These are phyloP conservation scores for Ophioninae sp. DNA, from an alignment of 2,888 invertebrate genomes.

Conservation along the genomic window DNA sequence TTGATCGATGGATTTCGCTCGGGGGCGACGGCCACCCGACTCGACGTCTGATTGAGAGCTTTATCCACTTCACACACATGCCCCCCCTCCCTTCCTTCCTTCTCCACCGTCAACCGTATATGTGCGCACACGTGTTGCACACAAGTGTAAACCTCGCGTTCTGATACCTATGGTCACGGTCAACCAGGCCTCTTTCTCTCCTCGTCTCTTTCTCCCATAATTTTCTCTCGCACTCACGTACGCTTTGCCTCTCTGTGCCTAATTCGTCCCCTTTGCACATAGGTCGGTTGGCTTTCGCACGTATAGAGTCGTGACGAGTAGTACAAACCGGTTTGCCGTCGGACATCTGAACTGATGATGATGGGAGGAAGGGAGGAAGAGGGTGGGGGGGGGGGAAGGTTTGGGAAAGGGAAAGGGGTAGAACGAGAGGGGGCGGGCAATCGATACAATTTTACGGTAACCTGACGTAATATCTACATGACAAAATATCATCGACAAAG, in stretches of 20 bases:
- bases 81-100: neutral
- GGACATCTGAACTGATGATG: conserved; percentile 20
- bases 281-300: conserved; percentile 42
- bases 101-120: neutral
- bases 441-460: too few species aligned
- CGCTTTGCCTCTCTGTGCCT: conserved; percentile 5
- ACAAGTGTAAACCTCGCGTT: conserved; percentile 18
- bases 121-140: conserved; percentile 8
- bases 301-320: conserved; percentile 33
- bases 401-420: neutral
- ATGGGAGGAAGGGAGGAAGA: neutral
- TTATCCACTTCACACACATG: conserved; percentile 60
- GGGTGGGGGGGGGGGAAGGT: too few species aligned
- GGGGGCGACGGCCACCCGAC: conserved; percentile 73
- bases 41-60: conserved; percentile 79
- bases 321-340: conserved; percentile 38
- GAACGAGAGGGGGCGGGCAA: neutral
- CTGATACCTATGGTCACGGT: conserved; percentile 22
- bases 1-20: conserved; percentile 80
- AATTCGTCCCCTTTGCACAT: conserved; percentile 34
- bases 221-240: conserved; percentile 20
- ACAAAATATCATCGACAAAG: too few species aligned
- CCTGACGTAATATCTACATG: too few species aligned
- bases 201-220: conserved; percentile 3
- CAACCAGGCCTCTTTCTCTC: conserved; percentile 14